Percentiles rank a stretch among this genome's conserved stretches.
These are phyloP conservation scores for Scarus forsteni DNA, from an alignment of 2,797 vertebrate species.

Conservation along the genomic window DNA sequence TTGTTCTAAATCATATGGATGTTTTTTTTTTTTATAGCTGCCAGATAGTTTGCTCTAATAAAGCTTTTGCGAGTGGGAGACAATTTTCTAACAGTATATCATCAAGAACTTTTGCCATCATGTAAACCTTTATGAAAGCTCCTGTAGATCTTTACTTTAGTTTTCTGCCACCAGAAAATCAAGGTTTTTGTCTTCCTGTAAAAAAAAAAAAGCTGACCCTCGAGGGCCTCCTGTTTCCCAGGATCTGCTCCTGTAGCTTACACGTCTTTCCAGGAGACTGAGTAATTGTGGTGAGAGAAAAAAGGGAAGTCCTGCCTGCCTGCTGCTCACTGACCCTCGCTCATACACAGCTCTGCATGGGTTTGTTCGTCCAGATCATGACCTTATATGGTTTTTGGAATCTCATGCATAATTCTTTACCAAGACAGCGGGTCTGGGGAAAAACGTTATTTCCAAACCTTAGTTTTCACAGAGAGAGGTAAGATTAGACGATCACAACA, in stretches of 20 bases:
- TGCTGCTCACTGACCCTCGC: constrained; percentile 61
- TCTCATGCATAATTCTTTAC: constrained; percentile 16
- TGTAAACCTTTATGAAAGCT: background rate
- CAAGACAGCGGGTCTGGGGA: constrained; percentile 10
- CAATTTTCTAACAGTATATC: background rate
- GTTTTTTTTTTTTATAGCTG: no score
- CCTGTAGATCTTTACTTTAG: background rate
- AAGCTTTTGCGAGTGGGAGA: no score
- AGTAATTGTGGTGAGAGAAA: constrained; percentile 63
- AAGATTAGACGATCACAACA: background rate
- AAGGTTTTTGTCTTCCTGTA: constrained; percentile 21
- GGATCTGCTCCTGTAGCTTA: constrained; percentile 40
- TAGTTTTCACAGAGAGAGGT: background rate
- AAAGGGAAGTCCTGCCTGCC: constrained; percentile 41
- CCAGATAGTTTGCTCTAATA: no score
- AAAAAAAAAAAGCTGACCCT: constrained; percentile 41
- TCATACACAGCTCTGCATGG: constrained; percentile 42
- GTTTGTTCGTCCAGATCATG: constrained; percentile 31
- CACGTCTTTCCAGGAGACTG: constrained; percentile 60
- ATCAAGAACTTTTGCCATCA: background rate
- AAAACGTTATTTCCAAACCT: background rate
- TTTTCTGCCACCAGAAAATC: constrained; percentile 1
- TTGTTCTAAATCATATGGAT: no score
- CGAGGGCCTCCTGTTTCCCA: constrained; percentile 46
- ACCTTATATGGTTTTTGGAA: constrained; percentile 50